Conservation (phyloP, 2,113 vertebrate genomes). For the Collichthys lucidus region DNA sequence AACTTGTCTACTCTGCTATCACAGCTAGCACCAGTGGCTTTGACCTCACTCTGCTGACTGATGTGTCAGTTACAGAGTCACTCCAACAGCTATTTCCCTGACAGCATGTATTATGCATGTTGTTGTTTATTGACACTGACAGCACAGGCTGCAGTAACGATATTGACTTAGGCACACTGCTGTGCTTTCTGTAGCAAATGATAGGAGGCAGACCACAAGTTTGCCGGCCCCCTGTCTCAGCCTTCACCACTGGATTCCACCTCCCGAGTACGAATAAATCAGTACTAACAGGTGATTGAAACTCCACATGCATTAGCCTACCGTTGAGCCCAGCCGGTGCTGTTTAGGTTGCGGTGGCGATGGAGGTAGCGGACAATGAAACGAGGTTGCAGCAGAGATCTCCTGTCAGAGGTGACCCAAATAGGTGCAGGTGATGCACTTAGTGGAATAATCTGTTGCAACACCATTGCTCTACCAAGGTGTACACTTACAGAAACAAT, state of each 20-base stretch:
- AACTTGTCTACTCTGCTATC: slow-evolving; percentile 14
- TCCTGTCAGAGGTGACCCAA: slow-evolving; percentile 60
- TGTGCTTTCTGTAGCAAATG: slow-evolving; percentile 54
- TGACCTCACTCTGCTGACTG: slow-evolving; percentile 43
- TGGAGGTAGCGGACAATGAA: slow-evolving; percentile 7
- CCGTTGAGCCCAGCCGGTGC: slow-evolving; percentile 11
- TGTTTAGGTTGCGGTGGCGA: slow-evolving; percentile 10
- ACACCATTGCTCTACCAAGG: slow-evolving; percentile 7
- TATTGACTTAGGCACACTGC: slow-evolving; percentile 52
- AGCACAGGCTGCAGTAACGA: slow-evolving; percentile 39
- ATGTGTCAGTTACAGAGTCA: slow-evolving; percentile 58
- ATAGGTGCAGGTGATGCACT: slow-evolving; percentile 56
- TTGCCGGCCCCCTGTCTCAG: slow-evolving; percentile 32
- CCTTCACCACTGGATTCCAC: slow-evolving; percentile 33
- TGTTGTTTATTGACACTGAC: slow-evolving; percentile 68
- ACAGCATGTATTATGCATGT: slow-evolving; percentile 71
- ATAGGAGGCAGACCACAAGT: slow-evolving; percentile 39
- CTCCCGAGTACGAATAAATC: slow-evolving; percentile 30
- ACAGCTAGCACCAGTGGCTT: slow-evolving; percentile 24
- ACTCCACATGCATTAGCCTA: slow-evolving; percentile 37
- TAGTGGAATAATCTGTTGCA: slow-evolving; percentile 41
- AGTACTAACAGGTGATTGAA: slow-evolving; percentile 27
- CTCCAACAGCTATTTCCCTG: slow-evolving; percentile 61
- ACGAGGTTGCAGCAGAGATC: slow-evolving; percentile 35
- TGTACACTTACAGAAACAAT: slow-evolving; percentile 47